phyloP scores from a whole-genome alignment of 2,113 vertebrate genomes.

The Platanista minor region DNA sequence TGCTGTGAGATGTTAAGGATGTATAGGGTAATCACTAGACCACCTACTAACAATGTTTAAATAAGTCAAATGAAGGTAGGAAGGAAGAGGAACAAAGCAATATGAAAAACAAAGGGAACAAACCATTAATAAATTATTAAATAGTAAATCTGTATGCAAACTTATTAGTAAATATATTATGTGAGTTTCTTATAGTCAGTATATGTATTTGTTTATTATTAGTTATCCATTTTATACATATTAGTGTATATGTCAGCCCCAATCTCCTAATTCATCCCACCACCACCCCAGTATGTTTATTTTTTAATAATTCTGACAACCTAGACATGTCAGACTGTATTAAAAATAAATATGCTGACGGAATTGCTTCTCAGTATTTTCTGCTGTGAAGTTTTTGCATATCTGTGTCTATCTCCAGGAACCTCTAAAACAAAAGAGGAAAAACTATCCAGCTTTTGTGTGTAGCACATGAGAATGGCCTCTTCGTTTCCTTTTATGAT shows the following conservation, averaged over 20 bases:
- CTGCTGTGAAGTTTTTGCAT: neutral
- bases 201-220: no score
- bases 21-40: neutral
- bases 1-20: neutral
- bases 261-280: no score
- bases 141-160: neutral
- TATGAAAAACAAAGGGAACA: neutral
- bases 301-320: neutral
- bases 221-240: no score
- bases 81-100: neutral
- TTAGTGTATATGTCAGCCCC: no score
- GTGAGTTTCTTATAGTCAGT: no score
- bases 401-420: neutral
- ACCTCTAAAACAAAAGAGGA: neutral
- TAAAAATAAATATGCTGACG: neutral
- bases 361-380: neutral
- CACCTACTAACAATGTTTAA: neutral
- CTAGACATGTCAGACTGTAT: neutral
- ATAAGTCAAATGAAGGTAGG: neutral
- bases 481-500: neutral
- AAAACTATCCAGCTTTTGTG: neutral
- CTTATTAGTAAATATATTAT: neutral
- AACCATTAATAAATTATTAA: neutral
- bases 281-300: no score
- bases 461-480: neutral